A percentile compares a stretch with the other conserved stretches of the same genome.
Conservation (phyloP, 2,888 invertebrate genomes). For the Calameuta idolon region DNA sequence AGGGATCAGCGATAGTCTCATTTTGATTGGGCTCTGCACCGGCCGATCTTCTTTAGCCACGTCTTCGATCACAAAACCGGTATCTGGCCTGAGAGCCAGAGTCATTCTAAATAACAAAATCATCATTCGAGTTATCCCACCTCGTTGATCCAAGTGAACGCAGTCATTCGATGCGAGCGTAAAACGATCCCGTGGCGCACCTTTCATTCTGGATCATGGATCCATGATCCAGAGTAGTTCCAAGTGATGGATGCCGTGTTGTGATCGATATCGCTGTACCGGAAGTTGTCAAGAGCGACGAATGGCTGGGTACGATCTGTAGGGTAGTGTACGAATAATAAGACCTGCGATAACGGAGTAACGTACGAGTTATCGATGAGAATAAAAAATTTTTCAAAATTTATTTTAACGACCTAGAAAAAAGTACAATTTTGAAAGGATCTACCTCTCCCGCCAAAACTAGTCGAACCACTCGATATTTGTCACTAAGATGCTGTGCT, state of each 20-base stretch:
- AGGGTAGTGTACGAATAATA: too few species aligned
- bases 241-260: too few species aligned
- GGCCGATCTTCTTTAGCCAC: background rate
- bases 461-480: background rate
- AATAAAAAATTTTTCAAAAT: background rate
- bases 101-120: background rate
- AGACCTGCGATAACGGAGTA: too few species aligned
- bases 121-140: background rate
- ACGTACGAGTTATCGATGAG: background rate
- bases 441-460: background rate
- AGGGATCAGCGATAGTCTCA: constrained; percentile 24
- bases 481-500: background rate
- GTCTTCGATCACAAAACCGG: background rate
- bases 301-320: too few species aligned
- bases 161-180: background rate
- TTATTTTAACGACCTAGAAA: background rate
- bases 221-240: too few species aligned
- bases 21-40: constrained; percentile 27
- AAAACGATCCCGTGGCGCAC: background rate
- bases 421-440: background rate
- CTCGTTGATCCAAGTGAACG: background rate
- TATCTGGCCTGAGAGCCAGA: background rate
- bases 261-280: too few species aligned
- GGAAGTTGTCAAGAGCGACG: too few species aligned
- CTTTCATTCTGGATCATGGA: background rate